Conservation (phyloP, 2,888 invertebrate genomes). For the Xestobium rufovillosum region DNA sequence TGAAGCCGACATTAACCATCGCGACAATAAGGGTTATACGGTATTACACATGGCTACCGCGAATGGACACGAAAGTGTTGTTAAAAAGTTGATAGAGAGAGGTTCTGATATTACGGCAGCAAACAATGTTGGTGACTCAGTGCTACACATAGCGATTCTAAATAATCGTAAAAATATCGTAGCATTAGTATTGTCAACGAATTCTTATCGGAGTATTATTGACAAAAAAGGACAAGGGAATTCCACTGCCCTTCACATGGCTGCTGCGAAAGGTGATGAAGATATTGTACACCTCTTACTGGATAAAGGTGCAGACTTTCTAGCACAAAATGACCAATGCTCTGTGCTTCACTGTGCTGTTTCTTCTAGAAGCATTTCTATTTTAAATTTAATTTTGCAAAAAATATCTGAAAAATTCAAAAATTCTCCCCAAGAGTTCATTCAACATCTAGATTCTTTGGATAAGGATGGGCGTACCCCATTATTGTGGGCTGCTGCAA, state of each 20-base stretch:
- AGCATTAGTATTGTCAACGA: background rate
- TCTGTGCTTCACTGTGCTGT: too few species aligned
- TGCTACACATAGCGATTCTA: background rate
- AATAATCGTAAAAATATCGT: background rate
- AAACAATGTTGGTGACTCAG: background rate
- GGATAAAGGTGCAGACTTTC: background rate
- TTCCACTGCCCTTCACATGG: background rate
- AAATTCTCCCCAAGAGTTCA: too few species aligned
- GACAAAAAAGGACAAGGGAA: background rate
- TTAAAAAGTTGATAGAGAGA: background rate
- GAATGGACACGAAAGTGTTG: background rate
- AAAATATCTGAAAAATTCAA: too few species aligned
- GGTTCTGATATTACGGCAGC: background rate
- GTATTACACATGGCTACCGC: background rate
- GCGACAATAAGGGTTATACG: background rate
- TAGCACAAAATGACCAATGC: background rate
- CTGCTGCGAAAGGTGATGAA: background rate
- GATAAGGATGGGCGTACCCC: background rate
- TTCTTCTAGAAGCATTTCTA: too few species aligned
- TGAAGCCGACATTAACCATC: background rate
- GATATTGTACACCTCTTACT: background rate
- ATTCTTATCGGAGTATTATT: background rate
- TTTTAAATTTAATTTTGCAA: too few species aligned
- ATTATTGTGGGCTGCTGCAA: too few species aligned
- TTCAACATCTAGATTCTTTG: too few species aligned